A percentile compares a stretch with the other conserved stretches of the same genome.
Conservation (phyloP, 2,888 invertebrate genomes). For the Hyles lineata region DNA sequence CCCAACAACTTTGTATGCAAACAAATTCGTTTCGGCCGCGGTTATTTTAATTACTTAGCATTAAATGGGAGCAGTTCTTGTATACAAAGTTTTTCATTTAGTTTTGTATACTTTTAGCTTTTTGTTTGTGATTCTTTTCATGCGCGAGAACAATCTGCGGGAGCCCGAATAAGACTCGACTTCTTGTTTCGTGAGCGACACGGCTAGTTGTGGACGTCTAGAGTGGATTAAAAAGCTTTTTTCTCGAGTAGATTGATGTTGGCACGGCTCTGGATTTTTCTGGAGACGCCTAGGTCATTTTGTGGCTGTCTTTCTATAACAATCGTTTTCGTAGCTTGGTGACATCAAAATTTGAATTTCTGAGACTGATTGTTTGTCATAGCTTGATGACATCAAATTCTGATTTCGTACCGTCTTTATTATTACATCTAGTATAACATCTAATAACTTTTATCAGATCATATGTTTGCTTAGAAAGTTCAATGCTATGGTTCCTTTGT, state of each 20-base stretch:
- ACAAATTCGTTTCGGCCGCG: conserved; percentile 12
- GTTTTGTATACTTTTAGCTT: not conserved
- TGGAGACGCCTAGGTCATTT: too few species aligned
- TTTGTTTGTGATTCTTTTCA: not conserved
- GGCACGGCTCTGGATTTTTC: too few species aligned
- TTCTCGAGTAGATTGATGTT: not conserved
- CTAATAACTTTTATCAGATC: too few species aligned
- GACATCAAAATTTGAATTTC: too few species aligned
- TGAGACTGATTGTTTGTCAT: too few species aligned
- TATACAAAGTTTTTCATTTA: not conserved
- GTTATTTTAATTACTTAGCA: conserved; percentile 16
- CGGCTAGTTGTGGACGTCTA: not conserved
- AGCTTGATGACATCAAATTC: too few species aligned
- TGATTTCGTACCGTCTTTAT: too few species aligned
- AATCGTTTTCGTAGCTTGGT: too few species aligned
- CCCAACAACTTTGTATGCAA: conserved; percentile 15
- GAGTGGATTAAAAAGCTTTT: not conserved
- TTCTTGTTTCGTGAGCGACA: not conserved
- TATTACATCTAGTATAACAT: too few species aligned
- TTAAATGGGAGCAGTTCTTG: conserved; percentile 13
- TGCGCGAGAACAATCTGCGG: not conserved
- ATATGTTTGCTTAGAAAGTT: too few species aligned
- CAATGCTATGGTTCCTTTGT: too few species aligned
- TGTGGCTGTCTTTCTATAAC: too few species aligned
- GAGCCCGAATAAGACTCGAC: not conserved